Evolutionary conservation across 2,888 invertebrate genomes (phyloP).

Genomic region (Pantelozetes paolii): DNA sequence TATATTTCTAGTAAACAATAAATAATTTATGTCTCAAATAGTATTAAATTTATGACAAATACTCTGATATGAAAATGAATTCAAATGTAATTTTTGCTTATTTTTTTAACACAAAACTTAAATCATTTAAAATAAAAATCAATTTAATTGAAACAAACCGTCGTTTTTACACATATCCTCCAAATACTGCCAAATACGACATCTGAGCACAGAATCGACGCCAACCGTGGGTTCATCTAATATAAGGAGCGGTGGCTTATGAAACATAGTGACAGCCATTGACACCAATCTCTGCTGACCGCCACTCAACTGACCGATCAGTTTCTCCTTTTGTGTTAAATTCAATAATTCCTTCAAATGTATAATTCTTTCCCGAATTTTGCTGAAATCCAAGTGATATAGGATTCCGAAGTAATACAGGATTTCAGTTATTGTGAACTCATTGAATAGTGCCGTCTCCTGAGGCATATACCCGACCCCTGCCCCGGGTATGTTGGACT

Average conservation of each 20-base stretch:
- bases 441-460: conserved; percentile 39
- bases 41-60: no score
- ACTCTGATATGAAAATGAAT: no score
- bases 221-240: conserved; percentile 90
- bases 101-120: no score
- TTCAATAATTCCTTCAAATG: conserved; percentile 31
- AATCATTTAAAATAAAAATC: background rate
- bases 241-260: conserved; percentile 84
- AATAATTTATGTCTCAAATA: no score
- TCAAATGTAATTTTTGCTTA: no score
- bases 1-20: no score
- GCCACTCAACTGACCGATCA: conserved; percentile 58
- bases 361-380: conserved; percentile 11
- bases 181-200: conserved; percentile 40
- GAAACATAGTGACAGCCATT: conserved; percentile 84
- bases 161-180: conserved; percentile 19
- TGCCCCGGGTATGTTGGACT: conserved; percentile 37
- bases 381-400: conserved; percentile 16
- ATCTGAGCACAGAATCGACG: conserved; percentile 73
- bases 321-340: conserved; percentile 20
- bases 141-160: background rate
- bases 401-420: conserved; percentile 37
- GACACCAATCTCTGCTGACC: conserved; percentile 87
- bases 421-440: conserved; percentile 39
- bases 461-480: conserved; percentile 43